Percentiles rank a stretch among this genome's conserved stretches.
phyloP scores from a whole-genome alignment of 2,113 vertebrate species.

The Engraulis encrasicolus region DNA sequence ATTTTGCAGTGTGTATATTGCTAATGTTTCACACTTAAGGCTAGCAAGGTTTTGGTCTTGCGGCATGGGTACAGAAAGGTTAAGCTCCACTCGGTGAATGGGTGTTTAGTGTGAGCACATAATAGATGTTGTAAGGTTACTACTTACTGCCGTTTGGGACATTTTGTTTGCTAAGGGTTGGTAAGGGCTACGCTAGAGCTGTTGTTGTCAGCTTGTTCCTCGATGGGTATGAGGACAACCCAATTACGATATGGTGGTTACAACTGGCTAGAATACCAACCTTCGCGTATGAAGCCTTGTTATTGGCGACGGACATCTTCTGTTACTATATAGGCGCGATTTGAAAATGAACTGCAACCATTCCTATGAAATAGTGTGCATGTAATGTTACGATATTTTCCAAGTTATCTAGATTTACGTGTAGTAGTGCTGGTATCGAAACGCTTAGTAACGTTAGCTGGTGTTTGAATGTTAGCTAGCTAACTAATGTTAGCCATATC shows the following conservation, averaged over 20 bases:
- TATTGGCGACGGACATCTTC: not conserved
- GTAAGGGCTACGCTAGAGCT: not conserved
- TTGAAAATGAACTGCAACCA: not conserved
- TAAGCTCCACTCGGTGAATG: not conserved
- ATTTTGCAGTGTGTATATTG: constrained; percentile 21
- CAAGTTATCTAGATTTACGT: not conserved
- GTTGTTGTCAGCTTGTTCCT: constrained; percentile 2
- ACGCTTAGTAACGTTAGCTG: constrained; percentile 9
- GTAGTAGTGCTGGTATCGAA: not conserved
- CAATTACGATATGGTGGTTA: constrained; percentile 3
- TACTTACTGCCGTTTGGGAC: not conserved
- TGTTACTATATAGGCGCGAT: not conserved
- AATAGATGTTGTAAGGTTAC: not conserved
- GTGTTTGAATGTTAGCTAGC: not conserved
- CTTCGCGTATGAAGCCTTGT: not conserved
- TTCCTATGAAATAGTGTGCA: not conserved
- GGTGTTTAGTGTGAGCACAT: not conserved
- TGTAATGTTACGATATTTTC: not conserved
- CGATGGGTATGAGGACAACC: constrained; percentile 7
- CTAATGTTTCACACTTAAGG: not conserved
- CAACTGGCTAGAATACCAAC: not conserved
- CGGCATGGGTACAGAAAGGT: not conserved
- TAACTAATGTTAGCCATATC: not conserved
- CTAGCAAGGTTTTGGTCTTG: constrained; percentile 4
- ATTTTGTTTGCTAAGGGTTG: constrained; percentile 18